Base-by-base conservation (phyloP, 1,140 invertebrate genomes). In the Trachymyrmex septentrionalis region DNA sequence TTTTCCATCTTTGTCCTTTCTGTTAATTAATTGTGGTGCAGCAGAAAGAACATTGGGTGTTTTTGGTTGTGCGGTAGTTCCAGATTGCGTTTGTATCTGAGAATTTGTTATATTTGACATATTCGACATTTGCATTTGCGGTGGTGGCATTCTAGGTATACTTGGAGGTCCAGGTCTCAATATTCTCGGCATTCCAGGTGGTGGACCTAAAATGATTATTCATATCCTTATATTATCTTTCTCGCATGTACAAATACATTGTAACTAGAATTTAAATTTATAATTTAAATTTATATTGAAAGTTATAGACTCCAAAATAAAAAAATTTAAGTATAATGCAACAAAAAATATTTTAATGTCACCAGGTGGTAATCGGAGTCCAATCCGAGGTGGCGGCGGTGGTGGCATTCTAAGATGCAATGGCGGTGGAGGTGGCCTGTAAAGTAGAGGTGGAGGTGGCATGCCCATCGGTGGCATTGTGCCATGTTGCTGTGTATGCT, bases 31-130 rank as follows among this genome's bases (percentile, higher is more conserved):
- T 92, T 98, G 98, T 10, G 98, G 98, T 1, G 97, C 98, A 53
- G 98, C 98, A 75, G 97, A 97, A 21, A 98, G 94, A 9, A 98
- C 98, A 93, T 97, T 97, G 2, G 97, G 96, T 84, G 97, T 97
- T 84, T 95, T 95, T 27, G 86, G 85, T 53, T 95, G 95, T 16
- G 94, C 66, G 71, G 72, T 91, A 87, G 91, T 84, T 86, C 92
- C 50, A 55, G 93, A 44, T 87, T 93, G 93, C 48, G 93, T 85
- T 80, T 94, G 93, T 76, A 94, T 91, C 55, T 95, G 94, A 34
- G 92, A 71, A 87, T 94, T 94, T 16, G 87, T 66, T 30, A 94
- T 81, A 55, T 92, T 92, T 9, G 91, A 55, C 38, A 94, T 80
- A 63, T 91, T 91, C 4, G 94, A 93, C 88, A 95, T 95, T 57